Percentiles rank a stretch among this genome's conserved stretches.
These are phyloP conservation scores for Mormyrus proboscirostris DNA, from an alignment of 2,797 vertebrate genomes.

Conservation along the genomic window DNA sequence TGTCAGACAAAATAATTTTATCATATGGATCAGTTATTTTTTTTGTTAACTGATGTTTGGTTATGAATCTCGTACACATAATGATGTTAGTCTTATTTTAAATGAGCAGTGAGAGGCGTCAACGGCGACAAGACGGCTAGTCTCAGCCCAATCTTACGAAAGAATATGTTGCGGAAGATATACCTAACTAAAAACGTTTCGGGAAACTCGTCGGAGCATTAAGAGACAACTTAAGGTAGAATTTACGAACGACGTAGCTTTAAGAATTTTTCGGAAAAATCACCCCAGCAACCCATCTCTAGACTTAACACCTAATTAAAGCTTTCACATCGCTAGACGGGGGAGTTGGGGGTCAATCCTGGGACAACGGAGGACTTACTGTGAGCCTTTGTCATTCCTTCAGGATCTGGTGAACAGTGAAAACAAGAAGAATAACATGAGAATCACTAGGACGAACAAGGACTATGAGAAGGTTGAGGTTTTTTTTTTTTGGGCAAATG, in stretches of 20 bases:
- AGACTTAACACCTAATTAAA: not conserved
- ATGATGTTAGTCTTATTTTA: not conserved
- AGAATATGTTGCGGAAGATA: not conserved
- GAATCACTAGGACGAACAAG: conserved; percentile 43
- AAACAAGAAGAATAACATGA: conserved; percentile 56
- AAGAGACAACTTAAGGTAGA: too few relatives aligned
- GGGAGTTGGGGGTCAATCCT: conserved; percentile 12
- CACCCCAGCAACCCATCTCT: not conserved
- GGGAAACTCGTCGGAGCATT: too few relatives aligned
- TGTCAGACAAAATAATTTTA: not conserved
- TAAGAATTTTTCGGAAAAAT: not conserved
- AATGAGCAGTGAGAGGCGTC: not conserved
- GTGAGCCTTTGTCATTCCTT: conserved; percentile 10
- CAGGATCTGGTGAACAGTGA: conserved; percentile 59
- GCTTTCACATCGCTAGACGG: not conserved
- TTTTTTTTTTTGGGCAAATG: not conserved
- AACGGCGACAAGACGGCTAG: not conserved
- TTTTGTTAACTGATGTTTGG: not conserved
- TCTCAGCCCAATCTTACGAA: not conserved
- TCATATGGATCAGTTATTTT: not conserved
- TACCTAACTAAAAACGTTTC: not conserved
- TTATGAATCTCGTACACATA: not conserved
- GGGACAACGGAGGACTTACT: not conserved
- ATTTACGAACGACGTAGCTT: too few relatives aligned
- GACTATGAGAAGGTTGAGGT: conserved; percentile 53